phyloP scores from a whole-genome alignment of 2,113 vertebrate species.

The Strix aluco region DNA sequence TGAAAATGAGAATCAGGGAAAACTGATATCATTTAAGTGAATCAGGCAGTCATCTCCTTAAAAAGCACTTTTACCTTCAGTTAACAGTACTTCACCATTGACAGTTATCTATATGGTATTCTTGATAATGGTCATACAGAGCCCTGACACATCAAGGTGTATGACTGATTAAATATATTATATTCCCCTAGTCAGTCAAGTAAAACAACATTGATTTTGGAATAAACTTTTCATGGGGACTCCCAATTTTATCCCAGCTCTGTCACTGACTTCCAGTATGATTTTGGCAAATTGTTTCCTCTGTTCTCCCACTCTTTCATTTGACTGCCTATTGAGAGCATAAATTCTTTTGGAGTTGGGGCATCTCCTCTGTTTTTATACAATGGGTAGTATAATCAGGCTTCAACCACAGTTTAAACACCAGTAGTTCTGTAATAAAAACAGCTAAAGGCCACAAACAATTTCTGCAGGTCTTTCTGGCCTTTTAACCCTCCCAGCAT shows the following conservation, averaged over 20 bases:
- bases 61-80: background rate
- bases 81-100: background rate
- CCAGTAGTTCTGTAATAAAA: background rate
- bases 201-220: background rate
- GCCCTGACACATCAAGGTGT: background rate
- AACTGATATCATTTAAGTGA: background rate
- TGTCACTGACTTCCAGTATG: background rate
- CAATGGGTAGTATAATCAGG: background rate
- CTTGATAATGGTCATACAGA: background rate
- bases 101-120: background rate
- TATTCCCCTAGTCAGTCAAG: background rate
- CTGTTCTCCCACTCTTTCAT: background rate
- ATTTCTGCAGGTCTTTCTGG: background rate
- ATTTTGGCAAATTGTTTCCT: background rate
- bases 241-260: background rate
- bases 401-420: background rate
- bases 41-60: background rate
- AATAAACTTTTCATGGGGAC: background rate
- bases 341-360: background rate
- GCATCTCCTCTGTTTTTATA: background rate
- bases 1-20: background rate
- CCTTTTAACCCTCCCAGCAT: background rate
- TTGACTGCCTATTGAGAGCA: background rate
- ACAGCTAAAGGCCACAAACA: background rate
- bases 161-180: background rate